Evolutionary conservation across 1,140 invertebrate genomes (phyloP), one percentile per base, ranked within the genome.

Genomic region (Amyelois transitella): DNA sequence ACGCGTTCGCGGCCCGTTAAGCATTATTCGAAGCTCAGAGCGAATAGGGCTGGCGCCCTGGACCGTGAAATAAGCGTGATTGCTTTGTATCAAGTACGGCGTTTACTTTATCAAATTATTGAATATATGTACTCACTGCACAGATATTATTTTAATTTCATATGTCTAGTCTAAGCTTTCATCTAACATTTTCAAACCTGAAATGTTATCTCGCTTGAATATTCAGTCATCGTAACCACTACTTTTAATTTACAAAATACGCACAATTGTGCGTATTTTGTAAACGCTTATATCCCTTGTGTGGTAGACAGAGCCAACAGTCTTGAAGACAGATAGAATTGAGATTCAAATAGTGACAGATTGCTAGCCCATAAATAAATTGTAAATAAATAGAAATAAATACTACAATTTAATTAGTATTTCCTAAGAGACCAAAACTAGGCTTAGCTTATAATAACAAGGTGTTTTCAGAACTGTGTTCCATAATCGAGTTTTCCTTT

Each of bases 11-110:
- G 60, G 44, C 53, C 65, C 62, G 70, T 61, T 70, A 55, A 12
- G 51, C 50, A 52, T 66, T 65, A 59, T 58, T 45, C 28, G 47
- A 44, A 32, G 50, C 19, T 43, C 28, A 43, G 55, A 32, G 50
- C 54, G 38, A 44, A 32, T 60, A 25, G 51, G 51, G 57, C 47
- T 50, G 44, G 55, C 44, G 54, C 24, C 43, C 28, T 60, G 62
- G 24, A 55, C 52, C 61, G 66, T 70, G 61, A 67, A 73, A 67
- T 72, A 60, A 62, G 53, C 54, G 49, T 25, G 47, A 65, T 65
- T 57, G 57, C 57, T 64, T 67, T 65, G 48, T 61, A 59, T 62
- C 53, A 55, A 60, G 53, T 64, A 14, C 32, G 1, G 12, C 32
- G 7, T 12, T 1, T 2, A 28, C 25, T 12, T 28, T 28, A 38